phyloP scores from a whole-genome alignment of 2,888 invertebrate genomes.

The Scaptodrosophila latifasciaeformis region DNA sequence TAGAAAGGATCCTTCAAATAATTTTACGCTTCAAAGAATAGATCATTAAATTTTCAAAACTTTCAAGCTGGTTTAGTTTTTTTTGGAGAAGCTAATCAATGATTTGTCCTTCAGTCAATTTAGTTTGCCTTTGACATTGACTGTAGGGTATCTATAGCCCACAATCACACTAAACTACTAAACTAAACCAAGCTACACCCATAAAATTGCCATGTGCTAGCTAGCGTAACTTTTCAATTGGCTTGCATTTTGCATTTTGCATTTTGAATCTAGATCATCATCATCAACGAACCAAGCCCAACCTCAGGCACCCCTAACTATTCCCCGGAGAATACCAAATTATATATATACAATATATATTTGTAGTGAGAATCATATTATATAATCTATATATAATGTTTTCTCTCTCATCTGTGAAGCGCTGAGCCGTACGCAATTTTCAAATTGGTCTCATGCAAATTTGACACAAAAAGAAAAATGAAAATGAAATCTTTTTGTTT shows the following conservation, averaged over 20 bases:
- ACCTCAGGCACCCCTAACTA: neutral
- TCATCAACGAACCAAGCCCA: conserved; percentile 10
- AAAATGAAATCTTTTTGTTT: conserved; percentile 43
- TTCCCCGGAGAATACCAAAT: neutral
- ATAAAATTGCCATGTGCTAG: too few relatives aligned
- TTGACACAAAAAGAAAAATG: too few relatives aligned
- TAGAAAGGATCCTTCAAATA: too few relatives aligned
- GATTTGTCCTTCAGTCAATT: too few relatives aligned
- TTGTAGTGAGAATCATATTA: too few relatives aligned
- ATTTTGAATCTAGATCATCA: conserved; percentile 50
- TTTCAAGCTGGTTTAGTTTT: too few relatives aligned
- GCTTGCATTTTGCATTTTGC: conserved; percentile 48
- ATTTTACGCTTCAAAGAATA: too few relatives aligned
- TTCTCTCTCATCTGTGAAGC: too few relatives aligned
- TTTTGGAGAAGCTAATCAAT: too few relatives aligned
- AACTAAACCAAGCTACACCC: conserved; percentile 8
- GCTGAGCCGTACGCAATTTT: conserved; percentile 55
- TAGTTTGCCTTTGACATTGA: conserved; percentile 39
- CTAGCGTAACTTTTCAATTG: conserved; percentile 46
- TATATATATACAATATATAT: neutral
- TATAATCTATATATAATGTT: too few relatives aligned
- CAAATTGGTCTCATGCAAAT: conserved; percentile 68
- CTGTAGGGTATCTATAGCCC: conserved; percentile 23
- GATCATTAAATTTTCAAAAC: too few relatives aligned
- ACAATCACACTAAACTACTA: conserved; percentile 1